A percentile compares a stretch with the other conserved stretches of the same genome.
These are phyloP conservation scores for Macaria notata DNA, from an alignment of 2,888 invertebrate genomes.

Conservation along the genomic window DNA sequence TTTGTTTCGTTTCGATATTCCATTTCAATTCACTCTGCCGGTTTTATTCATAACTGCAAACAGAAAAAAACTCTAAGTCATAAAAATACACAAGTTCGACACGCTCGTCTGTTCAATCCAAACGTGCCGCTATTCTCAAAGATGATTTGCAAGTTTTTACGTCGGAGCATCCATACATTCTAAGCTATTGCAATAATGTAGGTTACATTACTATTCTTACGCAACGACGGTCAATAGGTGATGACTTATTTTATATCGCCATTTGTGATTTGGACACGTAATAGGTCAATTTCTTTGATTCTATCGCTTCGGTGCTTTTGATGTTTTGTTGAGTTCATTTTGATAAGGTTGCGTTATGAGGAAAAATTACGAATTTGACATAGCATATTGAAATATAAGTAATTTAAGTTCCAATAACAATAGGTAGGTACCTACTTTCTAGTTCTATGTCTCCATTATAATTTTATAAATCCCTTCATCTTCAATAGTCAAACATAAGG, in stretches of 20 bases:
- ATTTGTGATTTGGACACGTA: slow-evolving; percentile 9
- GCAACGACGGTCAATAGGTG: slow-evolving; percentile 24
- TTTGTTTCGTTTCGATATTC: too few relatives aligned
- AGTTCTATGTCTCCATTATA: too few relatives aligned
- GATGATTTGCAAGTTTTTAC: slow-evolving; percentile 26
- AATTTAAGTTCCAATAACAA: too few relatives aligned
- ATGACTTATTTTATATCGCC: slow-evolving; percentile 19
- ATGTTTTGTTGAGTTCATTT: too few relatives aligned
- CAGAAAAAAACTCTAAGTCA: background rate
- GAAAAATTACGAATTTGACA: too few relatives aligned
- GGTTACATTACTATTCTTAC: slow-evolving; percentile 26
- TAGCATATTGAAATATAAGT: too few relatives aligned
- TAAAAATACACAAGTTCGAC: background rate
- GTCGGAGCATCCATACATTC: slow-evolving; percentile 3
- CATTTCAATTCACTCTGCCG: too few relatives aligned
- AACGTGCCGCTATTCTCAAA: slow-evolving; percentile 15
- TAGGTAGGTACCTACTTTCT: too few relatives aligned
- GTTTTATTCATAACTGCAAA: background rate
- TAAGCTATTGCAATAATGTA: slow-evolving; percentile 14
- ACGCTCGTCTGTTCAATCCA: slow-evolving; percentile 22
- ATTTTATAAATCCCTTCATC: too few relatives aligned
- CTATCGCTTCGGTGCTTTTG: too few relatives aligned
- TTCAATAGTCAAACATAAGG: too few relatives aligned
- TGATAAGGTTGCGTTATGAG: too few relatives aligned
- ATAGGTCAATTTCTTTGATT: slow-evolving; percentile 10